Conservation (phyloP, 1,140 invertebrate genomes). For the Octopus sinensis region DNA sequence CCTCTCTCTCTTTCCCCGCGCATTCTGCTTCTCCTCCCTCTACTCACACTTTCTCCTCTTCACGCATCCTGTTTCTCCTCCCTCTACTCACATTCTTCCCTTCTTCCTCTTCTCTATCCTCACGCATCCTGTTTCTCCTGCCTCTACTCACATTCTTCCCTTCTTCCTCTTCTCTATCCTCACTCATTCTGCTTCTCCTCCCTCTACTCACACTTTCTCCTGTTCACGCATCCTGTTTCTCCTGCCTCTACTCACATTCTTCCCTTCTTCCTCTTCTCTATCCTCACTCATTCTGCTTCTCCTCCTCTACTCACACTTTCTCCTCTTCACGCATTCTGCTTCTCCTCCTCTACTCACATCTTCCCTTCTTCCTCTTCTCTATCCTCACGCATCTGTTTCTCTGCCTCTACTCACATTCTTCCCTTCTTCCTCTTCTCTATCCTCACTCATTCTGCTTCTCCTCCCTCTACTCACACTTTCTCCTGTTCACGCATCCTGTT, state of each 20-base stretch:
- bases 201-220: not conserved
- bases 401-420: not conserved
- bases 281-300: not conserved
- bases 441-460: not conserved
- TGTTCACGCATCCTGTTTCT: not conserved
- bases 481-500: not conserved
- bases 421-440: not conserved
- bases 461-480: not conserved
- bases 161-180: not conserved
- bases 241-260: not conserved
- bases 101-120: not conserved
- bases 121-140: not conserved
- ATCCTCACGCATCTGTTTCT: not conserved
- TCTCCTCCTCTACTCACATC: not conserved
- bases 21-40: not conserved
- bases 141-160: not conserved
- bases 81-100: not conserved
- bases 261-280: not conserved
- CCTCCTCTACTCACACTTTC: not conserved
- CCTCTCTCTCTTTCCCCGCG: not conserved
- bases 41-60: not conserved
- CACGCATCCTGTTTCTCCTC: not conserved
- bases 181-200: not conserved
- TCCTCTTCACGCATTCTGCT: not conserved
- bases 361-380: not conserved